phyloP scores from a whole-genome alignment of 2,113 vertebrate genomes.

The Phrynosoma blainvillii region DNA sequence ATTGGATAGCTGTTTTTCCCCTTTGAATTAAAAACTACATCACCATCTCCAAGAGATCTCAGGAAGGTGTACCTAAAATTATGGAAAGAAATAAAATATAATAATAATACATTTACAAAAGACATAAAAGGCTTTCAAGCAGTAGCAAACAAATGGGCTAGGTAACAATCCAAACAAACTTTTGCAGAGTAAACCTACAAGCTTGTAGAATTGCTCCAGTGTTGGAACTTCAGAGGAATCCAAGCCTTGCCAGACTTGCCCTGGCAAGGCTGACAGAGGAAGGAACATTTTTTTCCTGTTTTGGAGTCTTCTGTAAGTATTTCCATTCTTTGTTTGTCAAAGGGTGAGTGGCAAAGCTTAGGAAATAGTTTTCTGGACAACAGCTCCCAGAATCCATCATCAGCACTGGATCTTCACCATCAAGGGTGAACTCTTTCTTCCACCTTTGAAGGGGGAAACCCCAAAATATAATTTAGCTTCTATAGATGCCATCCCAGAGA shows the following conservation, averaged over 20 bases:
- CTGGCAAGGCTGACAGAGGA: not conserved
- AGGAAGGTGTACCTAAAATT: not conserved
- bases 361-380: too few species aligned
- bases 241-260: not conserved
- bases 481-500: too few species aligned
- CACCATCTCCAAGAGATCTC: accelerated
- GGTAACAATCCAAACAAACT: not conserved
- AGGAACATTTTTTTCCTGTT: not conserved
- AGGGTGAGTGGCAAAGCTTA: too few species aligned
- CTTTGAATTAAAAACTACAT: not conserved
- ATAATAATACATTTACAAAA: not conserved
- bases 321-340: too few species aligned
- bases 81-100: not conserved
- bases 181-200: not conserved
- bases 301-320: too few species aligned
- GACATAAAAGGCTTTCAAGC: not conserved
- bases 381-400: too few species aligned
- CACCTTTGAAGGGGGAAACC: too few species aligned
- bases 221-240: not conserved
- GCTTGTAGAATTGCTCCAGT: not conserved
- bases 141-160: not conserved
- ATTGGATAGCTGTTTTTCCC: not conserved
- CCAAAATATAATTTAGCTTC: too few species aligned
- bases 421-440: too few species aligned
- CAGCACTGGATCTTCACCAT: too few species aligned